Evolutionary conservation across 2,113 vertebrate genomes (phyloP).

Genomic region (Hemicordylus capensis): DNA sequence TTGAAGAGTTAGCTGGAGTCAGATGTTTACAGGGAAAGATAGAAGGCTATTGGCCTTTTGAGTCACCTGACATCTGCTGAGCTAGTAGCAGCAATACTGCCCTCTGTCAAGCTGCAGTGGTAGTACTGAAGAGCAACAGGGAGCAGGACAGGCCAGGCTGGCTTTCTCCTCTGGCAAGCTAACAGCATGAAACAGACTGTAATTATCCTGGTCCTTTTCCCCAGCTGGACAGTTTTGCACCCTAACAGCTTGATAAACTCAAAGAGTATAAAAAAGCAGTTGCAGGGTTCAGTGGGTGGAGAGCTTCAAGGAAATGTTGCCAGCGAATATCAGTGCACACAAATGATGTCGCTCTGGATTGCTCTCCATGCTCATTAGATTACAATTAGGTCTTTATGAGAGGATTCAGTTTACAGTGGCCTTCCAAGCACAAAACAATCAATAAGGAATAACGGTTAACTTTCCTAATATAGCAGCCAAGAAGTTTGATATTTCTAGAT

Average conservation of each 20-base stretch:
- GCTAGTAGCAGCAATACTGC: not conserved
- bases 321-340: not conserved
- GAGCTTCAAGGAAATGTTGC: not conserved
- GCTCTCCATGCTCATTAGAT: not conserved
- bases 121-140: not conserved
- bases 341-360: not conserved
- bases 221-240: not conserved
- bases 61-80: not conserved
- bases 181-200: not conserved
- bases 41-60: not conserved
- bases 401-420: not conserved
- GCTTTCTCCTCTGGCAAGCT: not conserved
- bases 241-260: not conserved
- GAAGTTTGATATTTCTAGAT: not conserved
- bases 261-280: not conserved
- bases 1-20: not conserved
- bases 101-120: not conserved
- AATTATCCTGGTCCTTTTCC: not conserved
- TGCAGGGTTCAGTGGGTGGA: no score
- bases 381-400: not conserved
- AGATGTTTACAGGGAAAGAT: not conserved
- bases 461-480: not conserved
- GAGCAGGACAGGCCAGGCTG: no score
- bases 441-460: not conserved
- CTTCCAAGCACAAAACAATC: not conserved